Evolutionary conservation across 1,140 invertebrate species (phyloP), one percentile per base, ranked within the genome.

Genomic region (Ceratina australensis): DNA sequence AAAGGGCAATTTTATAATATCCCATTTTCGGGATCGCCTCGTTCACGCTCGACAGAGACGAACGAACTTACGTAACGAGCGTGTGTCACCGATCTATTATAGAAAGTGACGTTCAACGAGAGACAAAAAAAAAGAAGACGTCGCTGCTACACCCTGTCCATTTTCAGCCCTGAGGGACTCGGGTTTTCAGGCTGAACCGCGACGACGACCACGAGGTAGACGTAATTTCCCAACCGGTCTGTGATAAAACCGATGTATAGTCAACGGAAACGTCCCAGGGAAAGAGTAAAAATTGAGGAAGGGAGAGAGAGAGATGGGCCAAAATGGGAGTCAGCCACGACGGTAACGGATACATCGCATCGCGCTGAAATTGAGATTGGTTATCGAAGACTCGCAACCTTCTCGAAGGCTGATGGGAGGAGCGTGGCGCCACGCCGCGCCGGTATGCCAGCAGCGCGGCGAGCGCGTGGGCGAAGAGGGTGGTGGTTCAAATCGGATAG

Each of bases 401-500:
- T 50, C 75, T 42, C 26, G 60, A 50, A 66, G 22, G 52, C 49
- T 47, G 78, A 80, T 68, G 54, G 77, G 63, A 63, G 56, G 47
- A 75, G 78, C 18, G 42, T 54, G 52, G 68, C n/a, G 60, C 49
- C 47, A 33, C 28, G 28, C 33, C 33, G 33, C 3, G 33, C 33
- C 33, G 33, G 33, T 10, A 42, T 42, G 33, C 33, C 33, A 50
- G 50, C 47, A 64, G 18, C 61, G 69, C 66, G 16, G 63, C 57
- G 10, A 42, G 65, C 61, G 22, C 69, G 33, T 10, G 26, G 64
- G 72, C 68, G 22, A 26, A 57, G 60, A 47, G 63, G 71, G 15
- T 4, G 63, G 72, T 68, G 72, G 82, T 74, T 85, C 82, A 88
- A 87, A 87, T 86, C 87, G 82, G 82, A 87, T 85, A 87, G 86